Evolutionary conservation across 2,113 vertebrate genomes (phyloP).

Genomic region (Uria lomvia): DNA sequence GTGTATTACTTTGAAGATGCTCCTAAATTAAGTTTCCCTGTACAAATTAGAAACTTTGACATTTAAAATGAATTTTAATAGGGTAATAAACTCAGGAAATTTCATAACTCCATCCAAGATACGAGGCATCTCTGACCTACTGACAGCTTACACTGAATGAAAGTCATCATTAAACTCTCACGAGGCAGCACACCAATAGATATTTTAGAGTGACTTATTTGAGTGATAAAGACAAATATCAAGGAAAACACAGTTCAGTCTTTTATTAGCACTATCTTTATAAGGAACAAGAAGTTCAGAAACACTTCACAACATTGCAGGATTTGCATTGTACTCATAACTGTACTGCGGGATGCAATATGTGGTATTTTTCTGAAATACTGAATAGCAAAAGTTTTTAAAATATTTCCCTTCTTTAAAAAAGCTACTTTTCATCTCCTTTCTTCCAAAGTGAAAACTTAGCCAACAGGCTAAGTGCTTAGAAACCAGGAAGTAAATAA

Average conservation of each 20-base stretch:
- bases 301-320: background rate
- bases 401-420: background rate
- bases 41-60: slow-evolving; percentile 50
- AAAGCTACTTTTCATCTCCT: background rate
- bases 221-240: background rate
- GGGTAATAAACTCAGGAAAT: slow-evolving; percentile 37
- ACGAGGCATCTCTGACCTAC: background rate
- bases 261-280: background rate
- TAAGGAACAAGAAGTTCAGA: background rate
- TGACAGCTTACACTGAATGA: background rate
- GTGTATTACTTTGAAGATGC: background rate
- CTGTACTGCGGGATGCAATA: background rate
- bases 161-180: slow-evolving; percentile 11
- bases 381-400: background rate
- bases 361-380: background rate
- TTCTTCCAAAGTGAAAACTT: background rate
- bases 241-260: background rate
- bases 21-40: slow-evolving; percentile 52
- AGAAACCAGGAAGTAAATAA: background rate
- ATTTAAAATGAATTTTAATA: slow-evolving; percentile 63
- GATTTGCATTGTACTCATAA: background rate
- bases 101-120: slow-evolving; percentile 20
- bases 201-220: background rate
- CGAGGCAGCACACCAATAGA: background rate
- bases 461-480: background rate